These are phyloP conservation scores for Baryphthengus martii DNA, from an alignment of 2,113 vertebrate genomes.

Conservation along the genomic window DNA sequence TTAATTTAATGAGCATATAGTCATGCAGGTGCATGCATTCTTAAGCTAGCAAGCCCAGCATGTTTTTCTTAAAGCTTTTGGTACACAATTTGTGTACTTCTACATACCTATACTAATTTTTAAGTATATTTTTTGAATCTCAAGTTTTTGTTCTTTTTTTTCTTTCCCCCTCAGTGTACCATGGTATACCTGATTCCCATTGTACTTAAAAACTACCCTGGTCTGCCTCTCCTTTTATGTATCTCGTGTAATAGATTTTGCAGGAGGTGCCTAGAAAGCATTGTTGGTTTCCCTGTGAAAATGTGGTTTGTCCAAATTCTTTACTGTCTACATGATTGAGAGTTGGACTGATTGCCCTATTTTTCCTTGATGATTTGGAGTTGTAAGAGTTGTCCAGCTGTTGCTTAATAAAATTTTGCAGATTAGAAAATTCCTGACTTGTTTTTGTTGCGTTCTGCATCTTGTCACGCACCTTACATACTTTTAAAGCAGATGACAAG, in stretches of 20 bases:
- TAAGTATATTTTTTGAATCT: constrained; percentile 1
- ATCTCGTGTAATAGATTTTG: constrained; percentile 70
- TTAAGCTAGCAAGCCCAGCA: constrained; percentile 65
- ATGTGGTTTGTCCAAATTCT: constrained; percentile 76
- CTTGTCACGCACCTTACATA: constrained; percentile 53
- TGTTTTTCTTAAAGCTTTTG: constrained; percentile 36
- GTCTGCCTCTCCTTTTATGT: constrained; percentile 64
- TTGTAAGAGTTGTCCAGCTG: constrained; percentile 83
- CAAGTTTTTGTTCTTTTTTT: neutral
- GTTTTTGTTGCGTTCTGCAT: constrained; percentile 34
- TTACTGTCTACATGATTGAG: constrained; percentile 78
- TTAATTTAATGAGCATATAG: neutral
- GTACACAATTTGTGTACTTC: neutral
- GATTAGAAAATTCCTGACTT: constrained; percentile 60
- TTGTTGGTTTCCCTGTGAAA: constrained; percentile 72
- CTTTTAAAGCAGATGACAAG: neutral
- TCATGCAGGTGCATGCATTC: constrained; percentile 47
- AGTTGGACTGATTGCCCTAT: constrained; percentile 71
- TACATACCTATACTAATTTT: neutral
- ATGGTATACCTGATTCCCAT: constrained; percentile 18
- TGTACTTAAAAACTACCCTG: constrained; percentile 44
- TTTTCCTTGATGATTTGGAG: constrained; percentile 80
- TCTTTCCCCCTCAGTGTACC: neutral
- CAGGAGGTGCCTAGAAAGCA: constrained; percentile 71
- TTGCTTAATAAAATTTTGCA: constrained; percentile 89